phyloP scores from a whole-genome alignment of 1,140 invertebrate species.

The Luehdorfia chinensis region DNA sequence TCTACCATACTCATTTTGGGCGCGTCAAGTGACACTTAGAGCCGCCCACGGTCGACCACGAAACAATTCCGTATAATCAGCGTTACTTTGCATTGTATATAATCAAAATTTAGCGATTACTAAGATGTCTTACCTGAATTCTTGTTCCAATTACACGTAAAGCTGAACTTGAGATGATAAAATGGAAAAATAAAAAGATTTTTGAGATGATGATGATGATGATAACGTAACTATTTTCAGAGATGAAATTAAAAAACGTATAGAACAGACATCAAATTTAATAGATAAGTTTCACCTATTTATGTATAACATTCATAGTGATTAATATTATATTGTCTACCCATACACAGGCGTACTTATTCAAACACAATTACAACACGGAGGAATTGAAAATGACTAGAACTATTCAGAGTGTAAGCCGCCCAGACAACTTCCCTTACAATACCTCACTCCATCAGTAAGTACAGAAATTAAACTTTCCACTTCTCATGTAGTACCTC shows the following conservation, averaged over 20 bases:
- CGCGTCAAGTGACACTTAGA: conserved; percentile 81
- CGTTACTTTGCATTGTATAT: conserved; percentile 86
- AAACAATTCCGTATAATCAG: conserved; percentile 88
- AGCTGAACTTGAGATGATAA: no score
- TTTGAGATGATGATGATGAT: no score
- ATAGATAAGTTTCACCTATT: conserved; percentile 72
- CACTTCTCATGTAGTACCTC: no score
- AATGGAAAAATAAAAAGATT: background rate
- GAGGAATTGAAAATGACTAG: conserved; percentile 72
- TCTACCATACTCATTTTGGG: conserved; percentile 75
- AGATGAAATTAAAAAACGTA: conserved; percentile 54
- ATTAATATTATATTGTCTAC: conserved; percentile 73
- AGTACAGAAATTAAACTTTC: no score
- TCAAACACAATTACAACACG: conserved; percentile 55
- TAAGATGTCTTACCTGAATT: no score
- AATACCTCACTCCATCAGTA: no score
- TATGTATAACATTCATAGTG: conserved; percentile 68
- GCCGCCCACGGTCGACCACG: conserved; percentile 85
- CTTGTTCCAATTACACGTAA: no score
- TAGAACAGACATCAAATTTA: conserved; percentile 75
- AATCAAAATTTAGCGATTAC: no score
- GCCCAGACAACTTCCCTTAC: conserved; percentile 35
- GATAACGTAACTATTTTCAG: no score
- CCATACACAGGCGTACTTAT: conserved; percentile 64
- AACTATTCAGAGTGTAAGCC: conserved; percentile 62